Conservation (phyloP, 2,113 vertebrate species). For the Colistium nudipinnis region DNA sequence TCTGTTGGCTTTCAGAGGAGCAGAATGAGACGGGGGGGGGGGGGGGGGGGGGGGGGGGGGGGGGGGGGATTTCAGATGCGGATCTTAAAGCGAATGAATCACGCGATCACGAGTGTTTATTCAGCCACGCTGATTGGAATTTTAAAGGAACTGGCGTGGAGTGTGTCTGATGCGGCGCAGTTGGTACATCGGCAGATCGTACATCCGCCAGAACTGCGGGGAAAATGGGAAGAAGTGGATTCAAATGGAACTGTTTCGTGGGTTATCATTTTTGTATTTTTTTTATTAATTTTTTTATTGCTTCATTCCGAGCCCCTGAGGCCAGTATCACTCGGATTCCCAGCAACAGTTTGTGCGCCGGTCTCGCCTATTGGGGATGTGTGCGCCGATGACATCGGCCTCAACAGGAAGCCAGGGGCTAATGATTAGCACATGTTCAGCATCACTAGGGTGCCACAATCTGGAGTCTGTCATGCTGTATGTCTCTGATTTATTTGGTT, state of each 20-base stretch:
- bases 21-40: conserved; percentile 30
- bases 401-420: conserved; percentile 79
- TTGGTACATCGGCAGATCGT: conserved; percentile 24
- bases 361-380: conserved; percentile 64
- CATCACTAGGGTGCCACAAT: conserved; percentile 73
- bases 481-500: conserved; percentile 78
- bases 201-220: conserved; percentile 16
- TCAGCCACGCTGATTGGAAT: conserved; percentile 30
- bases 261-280: too few relatives aligned
- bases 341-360: conserved; percentile 62
- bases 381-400: conserved; percentile 75
- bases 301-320: conserved; percentile 58
- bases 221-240: conserved; percentile 26
- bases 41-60: conserved; percentile 14
- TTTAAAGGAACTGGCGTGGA: conserved; percentile 15
- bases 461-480: conserved; percentile 70
- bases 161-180: conserved; percentile 12
- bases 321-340: conserved; percentile 48
- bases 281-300: too few relatives aligned
- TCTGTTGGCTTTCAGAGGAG: conserved; percentile 49
- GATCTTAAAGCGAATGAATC: conserved; percentile 28
- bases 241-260: conserved; percentile 56
- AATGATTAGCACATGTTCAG: conserved; percentile 82
- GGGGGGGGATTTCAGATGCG: conserved; percentile 14
- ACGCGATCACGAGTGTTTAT: conserved; percentile 13